Conservation (phyloP, 2,113 vertebrate species). For the Hemiprocne comata region DNA sequence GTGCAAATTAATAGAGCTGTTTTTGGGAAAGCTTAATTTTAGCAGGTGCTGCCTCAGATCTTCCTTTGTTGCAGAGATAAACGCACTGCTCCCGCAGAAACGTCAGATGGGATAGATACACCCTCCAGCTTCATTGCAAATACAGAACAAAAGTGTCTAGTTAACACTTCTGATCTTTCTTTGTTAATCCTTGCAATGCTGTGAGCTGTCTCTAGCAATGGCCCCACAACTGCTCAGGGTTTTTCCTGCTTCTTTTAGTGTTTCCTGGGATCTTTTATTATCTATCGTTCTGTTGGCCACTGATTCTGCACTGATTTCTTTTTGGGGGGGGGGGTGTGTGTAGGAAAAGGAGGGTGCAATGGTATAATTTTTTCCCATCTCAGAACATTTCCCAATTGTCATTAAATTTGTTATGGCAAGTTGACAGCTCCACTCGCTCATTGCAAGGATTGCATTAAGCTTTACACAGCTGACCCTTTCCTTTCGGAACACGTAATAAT, state of each 20-base stretch:
- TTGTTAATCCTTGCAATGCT: conserved; percentile 18
- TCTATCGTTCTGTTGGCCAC: background rate
- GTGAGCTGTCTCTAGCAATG: conserved; percentile 24
- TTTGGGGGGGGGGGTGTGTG: too few species aligned
- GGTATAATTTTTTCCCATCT: background rate
- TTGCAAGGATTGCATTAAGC: background rate
- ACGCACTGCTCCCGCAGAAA: conserved; percentile 28
- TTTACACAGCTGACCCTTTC: background rate
- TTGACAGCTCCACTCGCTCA: background rate
- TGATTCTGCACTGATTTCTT: background rate
- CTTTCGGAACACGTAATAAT: background rate
- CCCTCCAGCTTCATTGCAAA: conserved; percentile 58
- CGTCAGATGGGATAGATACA: conserved; percentile 50
- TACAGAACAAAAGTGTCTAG: conserved; percentile 63
- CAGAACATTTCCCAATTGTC: background rate
- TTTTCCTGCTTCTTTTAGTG: background rate
- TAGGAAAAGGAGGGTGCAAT: background rate
- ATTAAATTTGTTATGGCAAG: background rate
- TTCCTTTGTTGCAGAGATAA: conserved; percentile 62
- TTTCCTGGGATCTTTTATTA: background rate
- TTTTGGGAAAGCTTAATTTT: conserved; percentile 63
- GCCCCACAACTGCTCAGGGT: background rate
- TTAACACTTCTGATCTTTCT: conserved; percentile 66
- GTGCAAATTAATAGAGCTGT: conserved; percentile 63
- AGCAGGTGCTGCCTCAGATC: conserved; percentile 63